Conservation (phyloP, 2,113 vertebrate genomes). For the Brachionichthys hirsutus region DNA sequence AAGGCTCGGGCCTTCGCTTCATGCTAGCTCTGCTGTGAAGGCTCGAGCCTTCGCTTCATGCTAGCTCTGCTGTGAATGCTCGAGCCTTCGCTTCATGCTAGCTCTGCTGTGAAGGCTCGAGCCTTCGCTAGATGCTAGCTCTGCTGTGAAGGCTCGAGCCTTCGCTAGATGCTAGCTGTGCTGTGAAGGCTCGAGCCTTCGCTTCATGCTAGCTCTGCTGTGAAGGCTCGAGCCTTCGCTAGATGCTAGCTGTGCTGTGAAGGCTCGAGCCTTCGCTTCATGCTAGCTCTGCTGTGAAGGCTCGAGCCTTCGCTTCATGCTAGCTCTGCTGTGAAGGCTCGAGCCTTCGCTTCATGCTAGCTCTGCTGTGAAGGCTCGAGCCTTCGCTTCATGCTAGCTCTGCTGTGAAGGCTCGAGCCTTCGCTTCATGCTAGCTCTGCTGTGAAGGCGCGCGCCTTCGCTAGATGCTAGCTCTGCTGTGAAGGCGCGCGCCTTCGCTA, state of each 20-base stretch:
- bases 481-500: neutral
- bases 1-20: neutral
- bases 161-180: conserved; percentile 15
- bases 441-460: neutral
- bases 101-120: neutral
- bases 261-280: neutral
- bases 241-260: conserved; percentile 10
- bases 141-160: neutral
- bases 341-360: conserved; percentile 17
- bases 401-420: neutral
- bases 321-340: conserved; percentile 9
- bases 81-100: conserved; percentile 18
- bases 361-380: neutral
- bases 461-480: conserved; percentile 14
- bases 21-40: conserved; percentile 15
- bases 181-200: neutral
- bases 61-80: conserved; percentile 11
- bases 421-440: conserved; percentile 16
- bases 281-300: conserved; percentile 16
- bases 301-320: conserved; percentile 6
- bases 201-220: conserved; percentile 14
- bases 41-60: conserved; percentile 1
- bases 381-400: conserved; percentile 17
- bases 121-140: conserved; percentile 17
- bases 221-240: neutral